phyloP scores from a whole-genome alignment of 2,888 invertebrate species.

The Biston stratarius region DNA sequence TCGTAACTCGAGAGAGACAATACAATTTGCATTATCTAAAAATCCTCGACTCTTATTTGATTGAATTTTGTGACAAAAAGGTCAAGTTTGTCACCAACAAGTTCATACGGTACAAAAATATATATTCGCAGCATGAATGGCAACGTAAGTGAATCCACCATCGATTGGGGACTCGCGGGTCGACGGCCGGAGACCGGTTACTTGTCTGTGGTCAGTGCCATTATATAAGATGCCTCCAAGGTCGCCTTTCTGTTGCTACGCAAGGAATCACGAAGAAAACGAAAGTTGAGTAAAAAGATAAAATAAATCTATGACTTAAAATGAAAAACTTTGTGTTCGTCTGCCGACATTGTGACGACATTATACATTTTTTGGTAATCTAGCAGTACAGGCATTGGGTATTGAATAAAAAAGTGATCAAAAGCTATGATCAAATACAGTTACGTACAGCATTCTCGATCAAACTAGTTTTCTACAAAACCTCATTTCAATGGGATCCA shows the following conservation, averaged over 20 bases:
- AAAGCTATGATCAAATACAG: no score
- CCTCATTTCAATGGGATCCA: no score
- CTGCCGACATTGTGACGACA: neutral
- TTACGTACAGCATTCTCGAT: no score
- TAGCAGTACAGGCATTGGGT: no score
- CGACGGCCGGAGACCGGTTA: constrained; percentile 59
- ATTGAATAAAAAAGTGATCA: no score
- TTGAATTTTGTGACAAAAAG: no score
- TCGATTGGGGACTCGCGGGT: constrained; percentile 38
- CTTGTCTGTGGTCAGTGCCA: constrained; percentile 60
- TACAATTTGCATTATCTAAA: no score
- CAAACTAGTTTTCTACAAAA: no score
- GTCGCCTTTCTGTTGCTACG: constrained; percentile 10
- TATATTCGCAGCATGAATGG: constrained; percentile 29
- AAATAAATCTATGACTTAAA: neutral
- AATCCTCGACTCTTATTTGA: no score
- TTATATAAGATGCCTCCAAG: constrained; percentile 38
- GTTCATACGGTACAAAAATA: constrained; percentile 19
- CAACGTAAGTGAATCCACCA: constrained; percentile 51
- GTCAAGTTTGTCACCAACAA: no score
- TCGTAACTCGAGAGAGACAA: no score
- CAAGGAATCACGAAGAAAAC: neutral
- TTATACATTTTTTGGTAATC: no score
- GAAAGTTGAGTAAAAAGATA: neutral
- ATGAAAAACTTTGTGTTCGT: neutral